A percentile compares a stretch with the other conserved stretches of the same genome.
Conservation (phyloP, 2,888 invertebrate species). For the Leucania comma region DNA sequence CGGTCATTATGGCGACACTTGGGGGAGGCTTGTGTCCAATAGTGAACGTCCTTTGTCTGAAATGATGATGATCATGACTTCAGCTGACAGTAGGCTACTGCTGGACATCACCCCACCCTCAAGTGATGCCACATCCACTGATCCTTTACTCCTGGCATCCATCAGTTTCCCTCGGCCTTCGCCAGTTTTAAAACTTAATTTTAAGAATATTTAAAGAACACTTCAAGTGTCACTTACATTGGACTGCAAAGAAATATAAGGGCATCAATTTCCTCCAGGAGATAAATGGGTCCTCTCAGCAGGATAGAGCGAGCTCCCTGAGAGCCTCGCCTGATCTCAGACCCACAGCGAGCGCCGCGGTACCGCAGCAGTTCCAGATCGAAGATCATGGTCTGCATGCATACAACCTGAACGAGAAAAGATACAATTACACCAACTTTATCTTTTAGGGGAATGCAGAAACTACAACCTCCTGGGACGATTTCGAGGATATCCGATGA, state of each 20-base stretch:
- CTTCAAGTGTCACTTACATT: constrained; percentile 91
- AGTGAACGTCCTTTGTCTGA: too few species aligned
- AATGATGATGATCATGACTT: too few species aligned
- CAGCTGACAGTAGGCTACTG: not conserved
- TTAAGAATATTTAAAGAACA: not conserved
- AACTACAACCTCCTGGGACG: too few species aligned
- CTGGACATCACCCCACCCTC: not conserved
- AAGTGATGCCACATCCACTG: not conserved
- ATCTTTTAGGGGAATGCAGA: too few species aligned
- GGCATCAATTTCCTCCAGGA: constrained; percentile 94
- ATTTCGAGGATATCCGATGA: not conserved
- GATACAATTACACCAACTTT: not conserved
- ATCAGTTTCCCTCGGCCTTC: not conserved
- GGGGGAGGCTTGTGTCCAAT: too few species aligned
- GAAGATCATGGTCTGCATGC: constrained; percentile 95
- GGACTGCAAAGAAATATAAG: constrained; percentile 97
- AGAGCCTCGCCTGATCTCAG: constrained; percentile 91
- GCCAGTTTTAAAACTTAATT: not conserved
- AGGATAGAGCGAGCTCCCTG: constrained; percentile 93
- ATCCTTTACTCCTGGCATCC: not conserved
- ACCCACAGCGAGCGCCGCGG: constrained; percentile 74
- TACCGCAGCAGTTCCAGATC: constrained; percentile 95
- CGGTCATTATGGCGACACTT: too few species aligned
- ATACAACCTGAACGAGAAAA: constrained; percentile 91
- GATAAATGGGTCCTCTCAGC: constrained; percentile 96